Base-by-base conservation (phyloP, 2,113 vertebrate species). In the Saccopteryx bilineata region DNA sequence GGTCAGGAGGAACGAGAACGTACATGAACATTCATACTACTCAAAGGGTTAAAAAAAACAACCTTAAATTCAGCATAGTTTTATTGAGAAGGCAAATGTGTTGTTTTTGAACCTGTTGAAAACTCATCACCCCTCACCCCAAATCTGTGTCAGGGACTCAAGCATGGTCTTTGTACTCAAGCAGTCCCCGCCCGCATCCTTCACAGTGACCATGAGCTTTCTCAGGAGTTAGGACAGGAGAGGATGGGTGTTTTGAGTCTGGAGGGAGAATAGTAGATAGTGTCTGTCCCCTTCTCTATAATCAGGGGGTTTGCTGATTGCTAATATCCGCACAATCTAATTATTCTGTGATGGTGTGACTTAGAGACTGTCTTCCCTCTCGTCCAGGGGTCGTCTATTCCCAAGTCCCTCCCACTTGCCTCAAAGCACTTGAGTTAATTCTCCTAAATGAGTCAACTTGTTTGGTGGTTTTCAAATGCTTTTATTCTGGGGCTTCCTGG, bases 401-500 rank as follows among this genome's bases (percentile, higher is more conserved):
- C 69, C 54, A 86, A 61, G 7, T 21, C 15, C 71, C 26, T 69
- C 60, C 26, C 39, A 39, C 13, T 46, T 63, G n/a, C 54, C 88
- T 82, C 60, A 71, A 58, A 92, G 81, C 86, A n/a, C 58, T 12
- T 39, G 66, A 74, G 21, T 50, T 93, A 61, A 93, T 89, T 79
- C 87, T 92, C 52, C 69, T 79, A 33, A 82, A 71, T 91, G 91
- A 97, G 82, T 95, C 85, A 94, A 93, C 72, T 96, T 69, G 28
- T 93, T 85, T 4, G 33, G 33, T 79, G 52, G 10, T 79, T 96
- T 96, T 93, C 69, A 87, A 93, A 83, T 33, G 85, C 63, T 95
- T 97, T 84, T 60, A 89, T 89, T 96, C 78, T 79, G 63, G 91
- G 86, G 26, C 68, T 95, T 83, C 79, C 48, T 94, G 87, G 33